Base-by-base conservation (phyloP, 2,113 vertebrate species). In the Delphinus delphis region DNA sequence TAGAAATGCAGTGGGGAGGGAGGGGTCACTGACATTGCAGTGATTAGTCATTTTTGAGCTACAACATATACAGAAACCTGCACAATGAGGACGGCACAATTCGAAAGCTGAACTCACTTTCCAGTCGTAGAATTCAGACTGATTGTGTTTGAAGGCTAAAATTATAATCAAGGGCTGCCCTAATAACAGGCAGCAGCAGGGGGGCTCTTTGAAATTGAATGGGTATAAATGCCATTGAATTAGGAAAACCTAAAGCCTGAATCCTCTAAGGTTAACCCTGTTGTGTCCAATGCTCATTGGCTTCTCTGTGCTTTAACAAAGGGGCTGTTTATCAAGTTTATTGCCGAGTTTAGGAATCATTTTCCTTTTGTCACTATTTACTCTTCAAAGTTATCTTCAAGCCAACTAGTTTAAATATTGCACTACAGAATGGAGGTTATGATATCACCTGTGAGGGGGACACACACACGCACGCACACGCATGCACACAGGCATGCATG, bases 121-220 rank as follows among this genome's bases (percentile, higher is more conserved):
- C 33, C 89, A 60, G 28, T 96, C 95, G 26, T 90, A 97, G 83
- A 92, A 96, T 63, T 58, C 15, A 5, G 70, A 73, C 83, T 21
- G 50, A 94, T 88, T 97, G 96, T 96, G 93, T 97, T 93, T 91
- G 96, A 97, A 97, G 93, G 92, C 95, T 97, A 74, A 98, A 97
- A 97, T 97, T 97, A 97, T 98, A 90, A 97, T 96, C 97, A 77
- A 2, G 1, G 77, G 80, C 96, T 81, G 60, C 96, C 92, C 92
- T 88, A 79, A 88, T 95, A 96, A 93, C 63, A 73, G 88, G 92
- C 87, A 77, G 77, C 77, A 55, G 77, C 77, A 80, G 77, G 77
- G 67, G 68, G 92, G 67, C 60, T 96, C 79, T 89, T 93, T 68
- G 90, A 84, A 90, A 95, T 11, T 81, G 90, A 97, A 86, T 65